Base-by-base conservation (phyloP, 1,140 invertebrate genomes). In the Formica exsecta region DNA sequence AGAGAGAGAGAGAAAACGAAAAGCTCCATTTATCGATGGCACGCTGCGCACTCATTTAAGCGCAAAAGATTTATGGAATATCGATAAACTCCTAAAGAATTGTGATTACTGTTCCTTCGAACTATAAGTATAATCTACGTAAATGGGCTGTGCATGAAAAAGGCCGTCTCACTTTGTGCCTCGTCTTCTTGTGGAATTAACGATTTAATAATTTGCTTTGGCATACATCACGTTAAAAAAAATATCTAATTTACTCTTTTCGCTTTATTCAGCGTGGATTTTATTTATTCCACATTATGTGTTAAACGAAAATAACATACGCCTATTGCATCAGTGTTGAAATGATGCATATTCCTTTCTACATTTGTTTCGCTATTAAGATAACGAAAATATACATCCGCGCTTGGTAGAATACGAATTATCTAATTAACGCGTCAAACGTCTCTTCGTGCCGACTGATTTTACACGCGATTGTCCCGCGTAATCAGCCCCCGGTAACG, bases 401-500 rank as follows among this genome's bases (percentile, higher is more conserved):
- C 11, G 36, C 38, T 9, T 36, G 22, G 13, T 3, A 64, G 32
- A 73, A 29, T 19, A n/a, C 41, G 38, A 48, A 32, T 74, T 41
- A 29, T 62, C 68, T 74, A 83, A 83, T 83, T 83, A 83, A 83
- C 79, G 79, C 41, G 68, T 74, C 79, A 81, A 36, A 32, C 38
- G 41, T 57, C 66, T 61, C 51, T 25, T n/a, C 1, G 25, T n/a
- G 66, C 38, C 51, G 66, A 16, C 25, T 59, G 68, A 83, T 83
- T 83, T 74, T 83, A 83, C 70, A 51, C 62, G 19, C 65, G 75
- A 89, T 86, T 89, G 75, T 86, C 86, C 65, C 84, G 71, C 87
- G 64, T 86, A 86, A 77, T 61, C 48, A 54, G 51, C 6, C 85
- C 48, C 65, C 85, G 71, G 80, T 89, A 89, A 83, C 79, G 79